Base-by-base conservation (phyloP, 2,113 vertebrate species). In the Psammodynastes pulverulentus region DNA sequence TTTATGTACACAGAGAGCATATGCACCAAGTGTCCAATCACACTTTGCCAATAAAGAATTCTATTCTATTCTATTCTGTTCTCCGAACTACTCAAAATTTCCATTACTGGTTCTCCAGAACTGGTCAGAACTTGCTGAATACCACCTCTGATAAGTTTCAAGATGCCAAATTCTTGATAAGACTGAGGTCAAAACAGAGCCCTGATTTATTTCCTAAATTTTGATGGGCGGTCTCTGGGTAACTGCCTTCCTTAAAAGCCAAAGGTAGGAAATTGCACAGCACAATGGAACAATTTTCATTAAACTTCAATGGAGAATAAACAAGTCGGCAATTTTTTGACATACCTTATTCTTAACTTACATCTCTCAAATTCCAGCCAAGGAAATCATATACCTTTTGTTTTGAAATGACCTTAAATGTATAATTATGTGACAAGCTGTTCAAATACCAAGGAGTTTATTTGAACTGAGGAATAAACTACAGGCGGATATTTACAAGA, bases 361-460 rank as follows among this genome's bases (percentile, higher is more conserved):
- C 84, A 92, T 21, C 54, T n/a, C 10, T 87, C 0, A 0, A 90
- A 91, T 34, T 86, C 48, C 45, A 58, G 39, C 92, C 88, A 96
- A 95, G 91, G 95, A 97, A 97, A 93, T 94, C n/a, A 90, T 86
- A 95, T 17, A 92, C 53, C 93, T 46, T 93, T 90, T 94, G 85
- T 46, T 51, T 34, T 94, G 94, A 94, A 39, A 9, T 52, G 92
- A 91, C 67, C 62, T 93, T 89, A 87, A 94, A 90, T 96, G 85
- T 58, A 49, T 95, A 93, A 95, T 94, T 94, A 26, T 24, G 87
- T 95, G 54, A 89, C 91, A 95, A 95, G 93, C 17, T 94, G 89
- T 94, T 86, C 90, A 1, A 4, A 39, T 85, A 94, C 46, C 94
- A 4, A 93, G 91, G 92, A 86, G 62, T 46, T 67, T 87, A 87